Conservation (phyloP, 2,888 invertebrate genomes). For the Melikaiella ostensackeni region DNA sequence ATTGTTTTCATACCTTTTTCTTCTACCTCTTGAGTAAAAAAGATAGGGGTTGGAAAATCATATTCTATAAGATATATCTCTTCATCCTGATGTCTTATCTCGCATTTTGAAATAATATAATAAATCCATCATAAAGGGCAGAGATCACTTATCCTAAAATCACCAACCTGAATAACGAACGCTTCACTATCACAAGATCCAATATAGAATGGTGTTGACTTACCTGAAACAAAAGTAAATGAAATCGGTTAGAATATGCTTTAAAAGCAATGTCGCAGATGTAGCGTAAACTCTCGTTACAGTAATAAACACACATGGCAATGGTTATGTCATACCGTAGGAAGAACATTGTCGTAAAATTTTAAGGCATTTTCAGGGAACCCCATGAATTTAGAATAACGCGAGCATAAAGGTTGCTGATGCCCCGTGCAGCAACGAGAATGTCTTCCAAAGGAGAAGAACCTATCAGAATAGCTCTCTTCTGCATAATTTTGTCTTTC, state of each 20-base stretch:
- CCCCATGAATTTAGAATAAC: conserved; percentile 59
- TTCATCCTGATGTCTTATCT: not conserved
- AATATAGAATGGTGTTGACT: conserved; percentile 48
- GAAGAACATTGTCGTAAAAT: conserved; percentile 61
- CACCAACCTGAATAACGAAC: conserved; percentile 36
- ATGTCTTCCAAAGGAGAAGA: conserved; percentile 14
- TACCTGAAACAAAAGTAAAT: conserved; percentile 60
- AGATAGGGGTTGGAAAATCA: not conserved
- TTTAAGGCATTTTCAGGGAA: conserved; percentile 57
- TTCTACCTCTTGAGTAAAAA: conserved; percentile 51
- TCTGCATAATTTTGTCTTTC: conserved; percentile 20
- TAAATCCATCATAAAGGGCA: not conserved
- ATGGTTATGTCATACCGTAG: conserved; percentile 54
- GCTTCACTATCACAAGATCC: not conserved
- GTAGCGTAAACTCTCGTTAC: conserved; percentile 52
- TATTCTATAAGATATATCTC: too few relatives aligned
- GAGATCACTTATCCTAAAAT: conserved; percentile 32
- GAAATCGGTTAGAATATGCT: conserved; percentile 51
- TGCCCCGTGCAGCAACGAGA: conserved; percentile 41
- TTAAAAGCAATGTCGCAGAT: conserved; percentile 51
- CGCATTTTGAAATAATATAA: not conserved
- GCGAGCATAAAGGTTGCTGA: conserved; percentile 53
- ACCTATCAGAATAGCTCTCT: conserved; percentile 22
- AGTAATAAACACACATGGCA: conserved; percentile 55
- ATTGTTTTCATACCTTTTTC: conserved; percentile 63